Base-by-base conservation (phyloP, 2,113 vertebrate species). In the Anolis carolinensis region DNA sequence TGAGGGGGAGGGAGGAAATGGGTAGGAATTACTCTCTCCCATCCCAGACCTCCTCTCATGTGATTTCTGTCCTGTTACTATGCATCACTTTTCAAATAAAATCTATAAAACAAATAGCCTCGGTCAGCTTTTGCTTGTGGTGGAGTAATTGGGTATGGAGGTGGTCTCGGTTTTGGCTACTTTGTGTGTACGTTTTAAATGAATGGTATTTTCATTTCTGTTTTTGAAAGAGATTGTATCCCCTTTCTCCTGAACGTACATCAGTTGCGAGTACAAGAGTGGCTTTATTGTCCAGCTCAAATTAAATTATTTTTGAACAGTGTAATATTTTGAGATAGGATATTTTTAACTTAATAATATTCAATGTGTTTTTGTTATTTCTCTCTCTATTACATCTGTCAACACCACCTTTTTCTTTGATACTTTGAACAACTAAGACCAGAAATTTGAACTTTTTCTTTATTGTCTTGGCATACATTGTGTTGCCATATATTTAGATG, bases 351-450 rank as follows among this genome's bases (percentile, higher is more conserved):
- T 5, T 1, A 27, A 63, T 39, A 4, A 11, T 52, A 30, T 34
- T 30, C n/a, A 13, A 76, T 65, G 11, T n/a, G 52, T 55, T 32
- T 87, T 0, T 21, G 83, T 87, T 83, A 88, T 87, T 78, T 89
- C 14, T 16, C 13, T n/a, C 81, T 34, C 14, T 67, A 20, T 25
- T 27, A 7, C 13, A 39, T 7, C 39, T 13, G 9, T 52, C 32
- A 3, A 30, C 30, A 21, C 55, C 36, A 62, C 2, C n/a, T 86
- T 0, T 0, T 50, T n/a, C 14, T 8, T 52, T 8, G 0, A 10
- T 0, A 0, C 30, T 39, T 20, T 0, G 3, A 0, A 16, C 5
- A 25, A 48, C 5, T 5, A 36, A 44, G 30, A 0, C n/a, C 0
- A n/a, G 5, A 1, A 9, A 55, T 55, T 30, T 5, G 44, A 1